Evolutionary conservation across 2,113 vertebrate species (phyloP).

Genomic region (Equus przewalskii): DNA sequence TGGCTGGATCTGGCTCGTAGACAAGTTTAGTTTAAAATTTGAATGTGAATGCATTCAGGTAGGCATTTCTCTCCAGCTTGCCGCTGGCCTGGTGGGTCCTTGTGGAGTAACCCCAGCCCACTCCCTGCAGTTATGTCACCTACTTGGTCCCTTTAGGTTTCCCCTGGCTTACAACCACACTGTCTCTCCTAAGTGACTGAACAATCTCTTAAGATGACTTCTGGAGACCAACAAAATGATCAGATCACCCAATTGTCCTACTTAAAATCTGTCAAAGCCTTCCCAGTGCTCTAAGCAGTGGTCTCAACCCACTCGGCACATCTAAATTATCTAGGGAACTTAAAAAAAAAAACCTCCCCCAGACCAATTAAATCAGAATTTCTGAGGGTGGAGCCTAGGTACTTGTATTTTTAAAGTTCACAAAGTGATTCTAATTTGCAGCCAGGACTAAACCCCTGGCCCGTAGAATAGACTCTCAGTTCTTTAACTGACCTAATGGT

Average conservation of each 20-base stretch:
- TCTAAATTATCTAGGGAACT: not conserved
- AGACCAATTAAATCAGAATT: not conserved
- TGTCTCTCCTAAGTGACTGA: not conserved
- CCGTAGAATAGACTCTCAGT: not conserved
- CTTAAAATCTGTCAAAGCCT: not conserved
- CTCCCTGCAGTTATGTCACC: not conserved
- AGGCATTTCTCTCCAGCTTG: not conserved
- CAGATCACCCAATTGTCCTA: not conserved
- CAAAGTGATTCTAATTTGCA: not conserved
- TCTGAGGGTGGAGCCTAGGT: not conserved
- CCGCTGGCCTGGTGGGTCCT: rapidly evolving
- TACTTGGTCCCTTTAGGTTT: not conserved
- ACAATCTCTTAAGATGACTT: not conserved
- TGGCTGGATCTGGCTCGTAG: not conserved
- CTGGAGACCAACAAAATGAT: not conserved
- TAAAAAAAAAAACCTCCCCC: not conserved
- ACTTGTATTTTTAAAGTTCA: not conserved
- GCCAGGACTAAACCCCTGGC: not conserved
- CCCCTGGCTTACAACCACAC: not conserved
- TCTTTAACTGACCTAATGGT: not conserved
- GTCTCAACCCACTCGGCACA: not conserved
- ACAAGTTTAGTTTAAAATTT: not conserved
- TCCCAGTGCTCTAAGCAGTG: not conserved
- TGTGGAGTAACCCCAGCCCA: not conserved
- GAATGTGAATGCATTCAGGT: not conserved